These are phyloP conservation scores for Therioaphis trifolii DNA, from an alignment of 2,888 invertebrate genomes.

Conservation along the genomic window DNA sequence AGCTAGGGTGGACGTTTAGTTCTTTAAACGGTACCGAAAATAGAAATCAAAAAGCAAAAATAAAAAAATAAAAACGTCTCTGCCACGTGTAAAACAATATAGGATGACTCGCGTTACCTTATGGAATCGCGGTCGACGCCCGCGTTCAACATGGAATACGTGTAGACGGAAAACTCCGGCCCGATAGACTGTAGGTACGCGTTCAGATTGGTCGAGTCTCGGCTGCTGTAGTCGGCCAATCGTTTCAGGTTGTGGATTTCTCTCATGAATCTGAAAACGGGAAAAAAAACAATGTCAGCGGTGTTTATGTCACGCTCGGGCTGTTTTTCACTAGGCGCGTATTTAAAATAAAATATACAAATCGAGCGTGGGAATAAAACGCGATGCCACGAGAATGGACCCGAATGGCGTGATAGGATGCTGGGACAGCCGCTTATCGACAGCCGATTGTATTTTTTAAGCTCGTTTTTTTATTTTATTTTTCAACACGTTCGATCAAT, in stretches of 20 bases:
- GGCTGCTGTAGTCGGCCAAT: conserved; percentile 95
- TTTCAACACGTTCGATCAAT: too few relatives aligned
- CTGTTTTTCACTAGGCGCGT: too few relatives aligned
- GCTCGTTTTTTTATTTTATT: too few relatives aligned
- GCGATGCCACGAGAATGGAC: background rate
- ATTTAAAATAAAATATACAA: too few relatives aligned
- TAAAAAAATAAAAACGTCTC: too few relatives aligned
- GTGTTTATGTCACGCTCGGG: too few relatives aligned
- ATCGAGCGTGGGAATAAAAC: background rate
- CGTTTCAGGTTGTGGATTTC: conserved; percentile 93
- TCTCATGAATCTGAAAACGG: conserved; percentile 80
- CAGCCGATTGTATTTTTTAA: too few relatives aligned
- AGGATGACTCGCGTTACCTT: too few relatives aligned
- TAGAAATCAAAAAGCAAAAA: too few relatives aligned
- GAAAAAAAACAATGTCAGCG: conserved; percentile 20
- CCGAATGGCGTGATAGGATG: background rate
- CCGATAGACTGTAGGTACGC: conserved; percentile 86
- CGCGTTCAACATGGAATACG: conserved; percentile 94
- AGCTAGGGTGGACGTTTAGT: too few relatives aligned
- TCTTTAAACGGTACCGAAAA: too few relatives aligned
- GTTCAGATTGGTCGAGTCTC: conserved; percentile 91
- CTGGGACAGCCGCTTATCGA: background rate
- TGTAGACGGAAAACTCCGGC: conserved; percentile 93
- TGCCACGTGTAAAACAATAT: too few relatives aligned
- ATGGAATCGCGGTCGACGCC: conserved; percentile 93